Base-by-base conservation (phyloP, 2,888 invertebrate genomes). In the Isoperla grammatica region DNA sequence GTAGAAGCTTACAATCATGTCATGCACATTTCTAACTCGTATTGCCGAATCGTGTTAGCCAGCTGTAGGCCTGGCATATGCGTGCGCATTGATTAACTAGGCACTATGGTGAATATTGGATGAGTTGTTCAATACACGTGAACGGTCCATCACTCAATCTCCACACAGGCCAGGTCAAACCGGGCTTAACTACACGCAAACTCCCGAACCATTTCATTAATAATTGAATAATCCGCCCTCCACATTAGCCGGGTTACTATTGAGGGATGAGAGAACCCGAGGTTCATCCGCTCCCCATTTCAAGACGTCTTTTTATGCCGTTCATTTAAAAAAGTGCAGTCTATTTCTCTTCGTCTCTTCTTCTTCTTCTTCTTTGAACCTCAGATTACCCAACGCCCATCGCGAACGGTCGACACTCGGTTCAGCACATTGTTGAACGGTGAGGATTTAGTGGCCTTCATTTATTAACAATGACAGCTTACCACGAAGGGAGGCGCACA, bases 161-260 rank as follows among this genome's bases (percentile, higher is more conserved):
- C 5, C 46, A 15, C 46, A 17, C 43, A 8, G 43, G 15, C 46
- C 20, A 6, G 20, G 46, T 22, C 29, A 15, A 50, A 29, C 39
- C 53, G 39, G 37, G 35, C 19, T 17, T 50, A 50, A 13, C 23
- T 35, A 19, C 50, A 50, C 50, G 50, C 50, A 29, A 29, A 35
- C 35, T 15, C 50, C 39, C 11, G 37, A 22, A 37, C 53, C 53
- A 53, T 19, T 37, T 53, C 53, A 53, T 53, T 39, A 53, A 53
- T 53, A 53, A 53, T 53, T 53, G 39, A 53, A 37, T 39, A 39
- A 37, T 39, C 53, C 39, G 13, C 53, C 53, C 39, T 39, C 37
- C 17, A 8, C 29, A 29, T 29, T 39, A 46, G 20, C 37, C 39
- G 19, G 37, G 19, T 37, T 6, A 37, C 11, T 53, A 49, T 39